A percentile compares a stretch with the other conserved stretches of the same genome.
Evolutionary conservation across 2,113 vertebrate species (phyloP).

Genomic region (Anarrhichthys ocellatus): DNA sequence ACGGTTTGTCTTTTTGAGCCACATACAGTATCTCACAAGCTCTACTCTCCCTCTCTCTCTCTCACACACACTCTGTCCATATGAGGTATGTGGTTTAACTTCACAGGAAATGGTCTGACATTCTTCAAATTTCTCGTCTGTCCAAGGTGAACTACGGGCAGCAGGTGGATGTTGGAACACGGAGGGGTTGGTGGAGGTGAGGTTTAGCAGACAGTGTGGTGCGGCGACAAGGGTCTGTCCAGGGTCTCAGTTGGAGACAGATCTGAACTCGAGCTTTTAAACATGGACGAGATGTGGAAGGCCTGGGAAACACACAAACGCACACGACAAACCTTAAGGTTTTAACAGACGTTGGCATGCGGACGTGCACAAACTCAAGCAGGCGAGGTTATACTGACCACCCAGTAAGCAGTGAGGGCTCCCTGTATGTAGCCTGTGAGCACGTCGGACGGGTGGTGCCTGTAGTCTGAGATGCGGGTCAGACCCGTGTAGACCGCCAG

Average conservation of each 20-base stretch:
- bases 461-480: conserved; percentile 83
- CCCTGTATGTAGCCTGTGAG: conserved; percentile 84
- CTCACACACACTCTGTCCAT: conserved; percentile 10
- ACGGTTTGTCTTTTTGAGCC: conserved; percentile 25
- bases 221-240: conserved; percentile 69
- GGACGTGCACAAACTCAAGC: conserved; percentile 35
- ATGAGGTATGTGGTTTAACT: conserved; percentile 68
- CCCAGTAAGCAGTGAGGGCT: conserved; percentile 86
- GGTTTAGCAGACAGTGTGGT: conserved; percentile 80
- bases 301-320: conserved; percentile 70
- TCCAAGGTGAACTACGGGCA: conserved; percentile 19
- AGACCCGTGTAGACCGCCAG: conserved; percentile 85
- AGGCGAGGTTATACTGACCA: conserved; percentile 76
- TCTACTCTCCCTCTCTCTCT: background rate
- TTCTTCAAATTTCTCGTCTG: conserved; percentile 54
- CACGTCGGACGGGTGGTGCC: conserved; percentile 84
- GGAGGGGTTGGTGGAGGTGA: background rate
- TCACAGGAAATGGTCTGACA: conserved; percentile 72
- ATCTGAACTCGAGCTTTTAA: conserved; percentile 63
- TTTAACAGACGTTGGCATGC: conserved; percentile 19
- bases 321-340: background rate
- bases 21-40: conserved; percentile 20
- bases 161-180: conserved; percentile 28
- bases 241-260: conserved; percentile 34
- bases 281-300: conserved; percentile 83